Percentiles rank a stretch among this genome's conserved stretches.
Evolutionary conservation across 1,140 invertebrate species (phyloP).

Genomic region (Lasaia peninsularis): DNA sequence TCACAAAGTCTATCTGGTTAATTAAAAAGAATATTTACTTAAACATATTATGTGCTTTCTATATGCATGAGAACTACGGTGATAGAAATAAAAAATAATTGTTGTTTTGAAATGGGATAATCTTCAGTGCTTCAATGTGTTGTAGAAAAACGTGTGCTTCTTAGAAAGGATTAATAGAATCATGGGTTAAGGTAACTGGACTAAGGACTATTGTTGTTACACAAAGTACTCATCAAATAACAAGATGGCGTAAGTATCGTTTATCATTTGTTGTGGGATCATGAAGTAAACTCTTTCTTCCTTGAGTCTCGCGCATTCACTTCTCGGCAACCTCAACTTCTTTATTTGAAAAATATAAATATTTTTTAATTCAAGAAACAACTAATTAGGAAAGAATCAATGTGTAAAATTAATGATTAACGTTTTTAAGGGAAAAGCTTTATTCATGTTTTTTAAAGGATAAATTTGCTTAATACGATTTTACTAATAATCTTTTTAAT

Average conservation of each 20-base stretch:
- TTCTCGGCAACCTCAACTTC: conserved; percentile 46
- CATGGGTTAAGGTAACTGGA: conserved; percentile 49
- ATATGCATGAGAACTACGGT: conserved; percentile 61
- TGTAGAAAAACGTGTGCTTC: conserved; percentile 44
- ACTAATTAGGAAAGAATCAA: too few species aligned
- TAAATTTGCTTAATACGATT: too few species aligned
- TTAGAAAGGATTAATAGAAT: conserved; percentile 38
- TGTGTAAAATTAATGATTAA: too few species aligned
- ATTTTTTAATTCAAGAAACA: too few species aligned
- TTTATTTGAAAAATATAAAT: neutral
- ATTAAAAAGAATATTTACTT: conserved; percentile 19
- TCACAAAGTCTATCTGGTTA: conserved; percentile 28
- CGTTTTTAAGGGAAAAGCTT: too few species aligned
- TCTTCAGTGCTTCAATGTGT: conserved; percentile 29
- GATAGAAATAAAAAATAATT: conserved; percentile 48
- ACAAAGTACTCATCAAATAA: conserved; percentile 38
- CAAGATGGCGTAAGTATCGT: conserved; percentile 54
- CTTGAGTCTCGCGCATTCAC: conserved; percentile 44
- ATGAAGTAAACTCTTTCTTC: conserved; percentile 42
- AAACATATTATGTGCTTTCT: conserved; percentile 41
- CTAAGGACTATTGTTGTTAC: conserved; percentile 19
- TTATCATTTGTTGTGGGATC: conserved; percentile 62
- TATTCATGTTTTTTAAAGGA: too few species aligned
- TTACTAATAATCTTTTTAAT: too few species aligned
- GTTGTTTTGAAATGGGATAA: conserved; percentile 36